Conservation (phyloP, 2,888 invertebrate genomes). For the Cantharis rufa region DNA sequence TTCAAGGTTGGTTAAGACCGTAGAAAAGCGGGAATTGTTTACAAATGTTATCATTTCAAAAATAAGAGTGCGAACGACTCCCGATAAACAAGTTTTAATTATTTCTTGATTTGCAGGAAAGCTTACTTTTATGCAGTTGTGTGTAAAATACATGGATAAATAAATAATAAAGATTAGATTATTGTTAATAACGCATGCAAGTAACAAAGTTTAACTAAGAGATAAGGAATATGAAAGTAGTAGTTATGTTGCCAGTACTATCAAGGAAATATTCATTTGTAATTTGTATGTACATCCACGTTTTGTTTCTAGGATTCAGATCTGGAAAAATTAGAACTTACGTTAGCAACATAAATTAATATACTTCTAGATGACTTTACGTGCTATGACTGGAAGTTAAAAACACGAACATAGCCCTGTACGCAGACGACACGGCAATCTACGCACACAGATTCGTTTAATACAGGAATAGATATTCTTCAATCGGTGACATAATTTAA, state of each 20-base stretch:
- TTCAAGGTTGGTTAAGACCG: background rate
- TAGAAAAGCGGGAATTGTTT: background rate
- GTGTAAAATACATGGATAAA: background rate
- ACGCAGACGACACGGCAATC: too few relatives aligned
- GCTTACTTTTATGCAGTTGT: background rate
- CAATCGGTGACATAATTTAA: background rate
- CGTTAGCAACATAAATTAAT: too few relatives aligned
- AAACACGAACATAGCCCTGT: too few relatives aligned
- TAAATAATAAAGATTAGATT: background rate
- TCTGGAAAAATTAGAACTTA: background rate
- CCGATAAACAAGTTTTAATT: background rate
- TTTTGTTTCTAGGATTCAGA: background rate
- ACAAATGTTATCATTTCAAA: background rate
- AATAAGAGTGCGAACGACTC: background rate
- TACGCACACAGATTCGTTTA: too few relatives aligned
- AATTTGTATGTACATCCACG: background rate
- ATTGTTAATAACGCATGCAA: background rate
- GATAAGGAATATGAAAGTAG: background rate
- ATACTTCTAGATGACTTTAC: too few relatives aligned
- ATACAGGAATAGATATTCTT: background rate
- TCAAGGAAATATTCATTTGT: background rate
- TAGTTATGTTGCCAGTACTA: background rate
- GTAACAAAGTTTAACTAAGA: background rate
- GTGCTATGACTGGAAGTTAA: too few relatives aligned
- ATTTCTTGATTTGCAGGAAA: background rate